These are phyloP conservation scores for Papilio polytes DNA, from an alignment of 1,140 invertebrate genomes.

Conservation along the genomic window DNA sequence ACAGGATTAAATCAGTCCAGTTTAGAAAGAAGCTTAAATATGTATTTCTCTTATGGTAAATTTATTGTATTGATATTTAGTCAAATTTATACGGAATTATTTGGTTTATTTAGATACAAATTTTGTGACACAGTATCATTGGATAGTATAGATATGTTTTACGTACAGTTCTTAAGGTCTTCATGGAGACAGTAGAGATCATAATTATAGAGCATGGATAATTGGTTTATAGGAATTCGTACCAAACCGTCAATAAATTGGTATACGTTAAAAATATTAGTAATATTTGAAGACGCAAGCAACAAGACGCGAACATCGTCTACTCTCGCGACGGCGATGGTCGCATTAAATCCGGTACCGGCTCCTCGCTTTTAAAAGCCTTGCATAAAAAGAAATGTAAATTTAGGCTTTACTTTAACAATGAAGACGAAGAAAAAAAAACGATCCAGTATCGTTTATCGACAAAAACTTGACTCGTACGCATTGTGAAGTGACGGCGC, in stretches of 20 bases:
- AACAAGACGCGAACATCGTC: not conserved
- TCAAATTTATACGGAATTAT: not conserved
- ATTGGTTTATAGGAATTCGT: not conserved
- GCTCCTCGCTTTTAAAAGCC: slow-evolving; percentile 1
- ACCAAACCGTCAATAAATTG: not conserved
- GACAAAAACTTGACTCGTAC: slow-evolving; percentile 35
- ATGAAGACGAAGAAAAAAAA: slow-evolving; percentile 21
- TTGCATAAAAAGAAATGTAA: slow-evolving; percentile 30
- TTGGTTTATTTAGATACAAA: not conserved
- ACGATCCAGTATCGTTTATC: slow-evolving; percentile 33
- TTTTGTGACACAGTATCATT: no score
- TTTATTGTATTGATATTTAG: not conserved
- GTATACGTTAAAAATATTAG: not conserved
- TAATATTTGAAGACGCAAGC: not conserved
- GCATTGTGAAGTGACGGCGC: slow-evolving; percentile 19
- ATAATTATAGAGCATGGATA: not conserved
- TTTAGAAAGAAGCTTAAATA: not conserved
- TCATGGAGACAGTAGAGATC: not conserved
- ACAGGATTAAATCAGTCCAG: not conserved
- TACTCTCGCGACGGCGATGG: not conserved
- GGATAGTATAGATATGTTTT: no score
- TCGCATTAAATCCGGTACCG: slow-evolving; percentile 18
- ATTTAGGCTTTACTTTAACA: slow-evolving; percentile 35
- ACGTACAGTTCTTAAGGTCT: not conserved
- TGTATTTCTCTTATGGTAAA: not conserved